Base-by-base conservation (phyloP, 1,140 invertebrate genomes). In the Listronotus bonariensis region DNA sequence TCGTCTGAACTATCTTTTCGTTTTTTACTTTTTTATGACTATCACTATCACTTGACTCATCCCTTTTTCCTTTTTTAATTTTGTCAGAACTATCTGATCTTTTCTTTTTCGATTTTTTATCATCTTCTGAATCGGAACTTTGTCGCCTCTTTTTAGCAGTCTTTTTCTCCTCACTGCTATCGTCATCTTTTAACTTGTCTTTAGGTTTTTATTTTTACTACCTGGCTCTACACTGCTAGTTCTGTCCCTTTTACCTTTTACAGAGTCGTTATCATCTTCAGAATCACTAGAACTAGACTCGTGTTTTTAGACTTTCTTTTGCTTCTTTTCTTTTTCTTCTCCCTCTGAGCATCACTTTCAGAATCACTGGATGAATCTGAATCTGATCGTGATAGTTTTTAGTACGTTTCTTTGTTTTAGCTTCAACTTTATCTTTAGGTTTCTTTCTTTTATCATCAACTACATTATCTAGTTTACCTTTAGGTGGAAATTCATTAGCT, bases 401-500 rank as follows among this genome's bases (percentile, higher is more conserved):
- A 12, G 54, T 54, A 10, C 34, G 15, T 43, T 67, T 56, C 56
- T 73, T 76, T 56, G 51, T 17, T 61, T 74, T 73, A 3, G 64
- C 41, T 43, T 74, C 74, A 5, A 49, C 14, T 69, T 82, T 83
- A 34, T 83, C 82, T 60, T 79, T 79, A 0, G 72, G 54, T 69
- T 80, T 81, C 58, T 81, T 81, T 26, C 72, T 74, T 43, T 70
- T 72, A 59, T 84, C 83, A 5, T 72, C 65, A 11, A 69, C 68
- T 51, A 26, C 36, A 26, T 42, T 80, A 54, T 81, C 79, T 63
- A 82, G 82, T 69, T 79, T 81, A 15, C 78, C 52, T 75, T 83
- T 85, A 65, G 83, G 84, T 9, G 79, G 75, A n/a, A 88, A 85
- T 75, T 91, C 89, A 69, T 89, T 86, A 49, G 88, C 87, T 78